Conservation (phyloP, 2,113 vertebrate genomes). For the Takifugu bimaculatus region DNA sequence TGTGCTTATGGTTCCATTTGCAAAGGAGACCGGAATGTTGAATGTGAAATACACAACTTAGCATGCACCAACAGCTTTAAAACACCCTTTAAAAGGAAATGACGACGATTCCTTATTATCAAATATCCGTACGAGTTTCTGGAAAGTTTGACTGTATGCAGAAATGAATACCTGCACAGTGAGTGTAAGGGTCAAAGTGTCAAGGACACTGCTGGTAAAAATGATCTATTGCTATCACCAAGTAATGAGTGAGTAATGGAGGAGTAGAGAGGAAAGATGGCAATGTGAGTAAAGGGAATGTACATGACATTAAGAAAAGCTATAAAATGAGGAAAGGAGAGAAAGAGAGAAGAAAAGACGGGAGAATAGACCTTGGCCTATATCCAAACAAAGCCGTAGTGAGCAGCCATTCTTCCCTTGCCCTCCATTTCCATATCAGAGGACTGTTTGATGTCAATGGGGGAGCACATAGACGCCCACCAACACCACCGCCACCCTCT, state of each 20-base stretch:
- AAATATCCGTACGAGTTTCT: no score
- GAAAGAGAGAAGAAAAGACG: constrained; percentile 39
- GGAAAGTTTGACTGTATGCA: no score
- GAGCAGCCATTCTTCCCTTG: constrained; percentile 78
- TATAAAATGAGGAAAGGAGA: constrained; percentile 18
- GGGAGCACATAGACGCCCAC: constrained; percentile 69
- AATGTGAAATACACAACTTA: no score
- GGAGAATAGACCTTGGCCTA: constrained; percentile 75
- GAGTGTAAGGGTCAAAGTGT: constrained; percentile 13
- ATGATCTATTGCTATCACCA: neutral
- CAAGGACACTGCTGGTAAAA: neutral
- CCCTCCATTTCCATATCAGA: constrained; percentile 83
- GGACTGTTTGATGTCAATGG: constrained; percentile 81
- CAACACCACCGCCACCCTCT: constrained; percentile 54
- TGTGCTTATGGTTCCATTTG: constrained; percentile 10
- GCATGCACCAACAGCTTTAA: no score
- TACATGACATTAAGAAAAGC: constrained; percentile 20
- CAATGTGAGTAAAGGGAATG: neutral
- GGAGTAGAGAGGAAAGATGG: neutral
- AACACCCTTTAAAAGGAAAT: no score
- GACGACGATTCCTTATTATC: no score
- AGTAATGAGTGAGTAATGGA: neutral
- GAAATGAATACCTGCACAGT: no score
- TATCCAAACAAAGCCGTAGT: constrained; percentile 77
- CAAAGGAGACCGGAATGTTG: neutral